Evolutionary conservation across 2,113 vertebrate species (phyloP).

Genomic region (Pseudopipra pipra): DNA sequence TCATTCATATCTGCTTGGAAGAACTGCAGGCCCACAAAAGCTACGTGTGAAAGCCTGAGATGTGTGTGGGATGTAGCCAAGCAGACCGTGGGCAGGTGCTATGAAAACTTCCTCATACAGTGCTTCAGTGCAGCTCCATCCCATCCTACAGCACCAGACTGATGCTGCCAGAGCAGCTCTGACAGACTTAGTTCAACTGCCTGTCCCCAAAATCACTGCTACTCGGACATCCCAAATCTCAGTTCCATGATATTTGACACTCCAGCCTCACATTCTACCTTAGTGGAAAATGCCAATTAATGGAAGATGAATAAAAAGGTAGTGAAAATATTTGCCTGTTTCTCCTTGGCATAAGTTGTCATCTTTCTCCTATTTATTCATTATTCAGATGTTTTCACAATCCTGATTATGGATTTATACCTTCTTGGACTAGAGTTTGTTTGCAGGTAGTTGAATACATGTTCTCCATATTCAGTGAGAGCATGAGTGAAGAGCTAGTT

Average conservation of each 20-base stretch:
- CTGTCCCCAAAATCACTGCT: neutral
- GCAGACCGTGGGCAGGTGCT: conserved; percentile 31
- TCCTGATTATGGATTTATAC: neutral
- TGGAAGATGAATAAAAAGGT: neutral
- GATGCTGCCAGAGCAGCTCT: neutral
- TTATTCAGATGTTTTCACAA: neutral
- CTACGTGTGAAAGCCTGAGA: neutral
- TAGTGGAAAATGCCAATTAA: neutral
- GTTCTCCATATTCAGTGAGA: neutral
- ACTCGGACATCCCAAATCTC: neutral
- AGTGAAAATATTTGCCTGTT: neutral
- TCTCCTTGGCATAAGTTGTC: neutral
- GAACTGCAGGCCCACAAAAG: neutral
- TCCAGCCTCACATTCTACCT: neutral
- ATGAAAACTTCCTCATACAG: conserved; percentile 38
- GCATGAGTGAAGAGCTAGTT: neutral
- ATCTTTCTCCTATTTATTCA: neutral
- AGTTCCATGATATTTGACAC: neutral
- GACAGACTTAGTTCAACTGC: neutral
- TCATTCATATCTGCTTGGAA: neutral
- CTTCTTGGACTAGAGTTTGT: neutral
- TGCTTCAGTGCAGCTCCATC: neutral
- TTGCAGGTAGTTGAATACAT: neutral
- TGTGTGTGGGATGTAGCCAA: neutral
- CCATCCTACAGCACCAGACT: neutral